A percentile compares a stretch with the other conserved stretches of the same genome.
Evolutionary conservation across 2,113 vertebrate species (phyloP).

Genomic region (Scopus umbretta): DNA sequence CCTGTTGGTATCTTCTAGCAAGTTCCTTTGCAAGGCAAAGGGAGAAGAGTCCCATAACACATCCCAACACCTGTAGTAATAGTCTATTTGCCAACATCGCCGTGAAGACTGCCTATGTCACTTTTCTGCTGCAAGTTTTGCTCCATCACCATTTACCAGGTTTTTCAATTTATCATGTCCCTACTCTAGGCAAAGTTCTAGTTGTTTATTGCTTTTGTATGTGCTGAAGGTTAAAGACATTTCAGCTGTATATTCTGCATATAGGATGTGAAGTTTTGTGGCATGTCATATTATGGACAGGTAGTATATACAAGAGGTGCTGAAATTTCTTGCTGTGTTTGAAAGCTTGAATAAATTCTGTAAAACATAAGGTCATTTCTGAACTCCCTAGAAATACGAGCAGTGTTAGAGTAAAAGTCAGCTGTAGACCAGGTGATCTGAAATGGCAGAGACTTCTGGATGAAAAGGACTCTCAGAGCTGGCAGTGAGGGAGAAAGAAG

Average conservation of each 20-base stretch:
- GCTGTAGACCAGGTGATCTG: neutral
- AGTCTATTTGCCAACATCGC: neutral
- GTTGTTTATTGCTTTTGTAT: neutral
- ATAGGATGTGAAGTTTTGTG: neutral
- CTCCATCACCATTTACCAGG: neutral
- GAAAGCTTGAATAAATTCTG: neutral
- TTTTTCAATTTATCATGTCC: neutral
- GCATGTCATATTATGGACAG: neutral
- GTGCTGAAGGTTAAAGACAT: neutral
- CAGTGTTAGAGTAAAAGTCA: neutral
- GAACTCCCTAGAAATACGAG: constrained; percentile 21
- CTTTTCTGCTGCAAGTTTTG: neutral
- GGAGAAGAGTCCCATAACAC: neutral
- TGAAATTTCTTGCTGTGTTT: neutral
- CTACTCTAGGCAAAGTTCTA: neutral
- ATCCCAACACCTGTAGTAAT: neutral
- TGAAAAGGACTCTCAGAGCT: neutral
- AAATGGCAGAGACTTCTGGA: neutral
- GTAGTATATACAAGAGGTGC: neutral
- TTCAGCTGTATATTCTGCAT: neutral
- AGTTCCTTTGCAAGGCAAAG: neutral
- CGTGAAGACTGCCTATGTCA: neutral
- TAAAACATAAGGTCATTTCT: constrained; percentile 10
- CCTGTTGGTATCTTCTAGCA: neutral
- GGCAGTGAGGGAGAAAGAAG: neutral